Percentiles rank a stretch among this genome's conserved stretches.
phyloP scores from a whole-genome alignment of 2,888 invertebrate species.

The Tetragonula carbonaria region DNA sequence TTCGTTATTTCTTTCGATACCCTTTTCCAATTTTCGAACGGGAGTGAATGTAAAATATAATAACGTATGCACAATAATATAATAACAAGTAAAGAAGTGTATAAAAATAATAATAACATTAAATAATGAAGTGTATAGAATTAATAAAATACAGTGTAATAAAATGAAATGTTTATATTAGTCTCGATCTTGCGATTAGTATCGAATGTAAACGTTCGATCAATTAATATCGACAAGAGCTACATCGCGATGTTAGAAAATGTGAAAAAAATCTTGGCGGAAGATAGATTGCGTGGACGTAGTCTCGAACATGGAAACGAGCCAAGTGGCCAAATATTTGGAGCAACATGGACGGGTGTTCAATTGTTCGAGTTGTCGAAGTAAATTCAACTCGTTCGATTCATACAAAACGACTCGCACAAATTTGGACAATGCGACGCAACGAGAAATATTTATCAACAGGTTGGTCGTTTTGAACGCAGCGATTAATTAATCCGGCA shows the following conservation, averaged over 20 bases:
- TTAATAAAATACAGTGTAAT: too few species aligned
- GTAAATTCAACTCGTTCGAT: neutral
- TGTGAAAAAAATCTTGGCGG: too few species aligned
- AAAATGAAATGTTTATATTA: too few species aligned
- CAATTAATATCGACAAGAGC: neutral
- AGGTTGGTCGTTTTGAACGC: neutral
- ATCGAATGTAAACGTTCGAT: neutral
- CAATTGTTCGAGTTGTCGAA: neutral
- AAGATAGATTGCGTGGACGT: neutral
- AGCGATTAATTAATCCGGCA: too few species aligned
- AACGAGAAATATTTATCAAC: neutral
- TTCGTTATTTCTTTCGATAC: too few species aligned
- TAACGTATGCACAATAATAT: too few species aligned
- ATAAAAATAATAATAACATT: too few species aligned
- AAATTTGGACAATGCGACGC: neutral
- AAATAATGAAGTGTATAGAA: too few species aligned
- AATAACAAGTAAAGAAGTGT: too few species aligned
- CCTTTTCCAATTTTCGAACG: too few species aligned
- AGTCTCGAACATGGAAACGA: conserved; percentile 8
- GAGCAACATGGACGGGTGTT: conserved; percentile 1
- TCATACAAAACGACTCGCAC: neutral
- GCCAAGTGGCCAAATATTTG: conserved; percentile 11
- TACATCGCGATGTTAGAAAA: neutral
- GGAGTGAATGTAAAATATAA: too few species aligned
- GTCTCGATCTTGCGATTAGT: neutral